phyloP scores from a whole-genome alignment of 2,888 invertebrate species.

The Lasiommata megera region DNA sequence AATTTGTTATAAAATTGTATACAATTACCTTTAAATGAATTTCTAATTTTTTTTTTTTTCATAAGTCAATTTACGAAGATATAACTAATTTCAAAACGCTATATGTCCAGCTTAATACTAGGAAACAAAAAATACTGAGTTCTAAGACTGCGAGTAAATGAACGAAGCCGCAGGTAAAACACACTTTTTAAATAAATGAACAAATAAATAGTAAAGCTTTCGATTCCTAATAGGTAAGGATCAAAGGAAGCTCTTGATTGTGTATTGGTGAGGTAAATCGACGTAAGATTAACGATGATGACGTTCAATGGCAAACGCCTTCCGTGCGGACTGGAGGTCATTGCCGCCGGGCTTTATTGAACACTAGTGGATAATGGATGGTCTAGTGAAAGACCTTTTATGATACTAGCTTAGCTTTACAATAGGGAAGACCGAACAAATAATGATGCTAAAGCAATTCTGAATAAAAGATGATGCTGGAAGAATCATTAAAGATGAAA shows the following conservation, averaged over 20 bases:
- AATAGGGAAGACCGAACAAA: neutral
- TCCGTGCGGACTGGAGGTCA: slow-evolving; percentile 37
- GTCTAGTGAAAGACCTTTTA: slow-evolving; percentile 3
- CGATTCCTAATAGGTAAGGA: slow-evolving; percentile 6
- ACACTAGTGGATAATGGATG: slow-evolving; percentile 1
- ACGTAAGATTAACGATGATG: slow-evolving; percentile 40
- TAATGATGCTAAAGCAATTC: neutral
- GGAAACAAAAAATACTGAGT: no score
- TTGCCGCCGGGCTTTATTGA: slow-evolving; percentile 37
- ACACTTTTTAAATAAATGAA: neutral
- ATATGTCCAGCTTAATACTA: no score
- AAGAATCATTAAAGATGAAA: no score
- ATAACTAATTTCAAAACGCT: no score
- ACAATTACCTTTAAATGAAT: no score
- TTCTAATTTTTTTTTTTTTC: no score
- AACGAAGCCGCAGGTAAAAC: neutral
- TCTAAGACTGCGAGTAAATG: no score
- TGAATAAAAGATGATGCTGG: neutral
- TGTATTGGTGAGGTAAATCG: slow-evolving; percentile 23
- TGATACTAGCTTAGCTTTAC: neutral
- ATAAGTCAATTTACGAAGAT: no score
- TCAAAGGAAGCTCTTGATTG: slow-evolving; percentile 6
- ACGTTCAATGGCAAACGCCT: slow-evolving; percentile 31
- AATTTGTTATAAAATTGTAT: no score
- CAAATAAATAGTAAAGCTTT: neutral